Conservation (phyloP, 2,888 invertebrate species). For the Lycaena phlaeas region DNA sequence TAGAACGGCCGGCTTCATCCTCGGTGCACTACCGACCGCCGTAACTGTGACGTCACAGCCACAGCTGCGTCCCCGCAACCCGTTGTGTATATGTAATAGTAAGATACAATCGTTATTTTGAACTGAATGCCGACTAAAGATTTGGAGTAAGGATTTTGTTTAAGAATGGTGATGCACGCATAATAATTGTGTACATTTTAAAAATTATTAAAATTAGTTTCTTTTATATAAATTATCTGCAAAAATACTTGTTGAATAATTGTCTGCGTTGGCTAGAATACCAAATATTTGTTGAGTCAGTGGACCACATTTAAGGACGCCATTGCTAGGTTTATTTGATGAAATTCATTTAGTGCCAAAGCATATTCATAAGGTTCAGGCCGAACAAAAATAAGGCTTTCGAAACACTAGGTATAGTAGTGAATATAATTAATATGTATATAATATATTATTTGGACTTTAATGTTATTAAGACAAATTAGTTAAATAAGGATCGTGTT, state of each 20-base stretch:
- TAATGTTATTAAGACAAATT: too few species aligned
- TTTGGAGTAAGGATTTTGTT: background rate
- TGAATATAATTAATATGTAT: too few species aligned
- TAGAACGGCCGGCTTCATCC: constrained; percentile 34
- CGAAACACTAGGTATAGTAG: too few species aligned
- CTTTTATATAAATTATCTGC: background rate
- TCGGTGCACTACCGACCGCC: constrained; percentile 30
- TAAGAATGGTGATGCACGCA: too few species aligned
- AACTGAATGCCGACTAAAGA: background rate
- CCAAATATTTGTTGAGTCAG: background rate
- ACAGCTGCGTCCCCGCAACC: background rate
- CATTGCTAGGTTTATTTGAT: background rate
- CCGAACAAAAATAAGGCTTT: too few species aligned
- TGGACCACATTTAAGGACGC: background rate
- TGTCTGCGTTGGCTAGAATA: constrained; percentile 4
- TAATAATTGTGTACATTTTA: background rate
- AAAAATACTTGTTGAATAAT: background rate
- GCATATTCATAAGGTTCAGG: background rate
- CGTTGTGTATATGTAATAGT: constrained; percentile 13
- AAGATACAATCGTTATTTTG: background rate
- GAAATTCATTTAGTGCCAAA: background rate
- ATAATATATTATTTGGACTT: too few species aligned
- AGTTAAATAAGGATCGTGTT: too few species aligned
- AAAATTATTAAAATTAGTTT: background rate
- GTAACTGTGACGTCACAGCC: constrained; percentile 11